Base-by-base conservation (phyloP, 2,113 vertebrate genomes). In the Solea senegalensis region DNA sequence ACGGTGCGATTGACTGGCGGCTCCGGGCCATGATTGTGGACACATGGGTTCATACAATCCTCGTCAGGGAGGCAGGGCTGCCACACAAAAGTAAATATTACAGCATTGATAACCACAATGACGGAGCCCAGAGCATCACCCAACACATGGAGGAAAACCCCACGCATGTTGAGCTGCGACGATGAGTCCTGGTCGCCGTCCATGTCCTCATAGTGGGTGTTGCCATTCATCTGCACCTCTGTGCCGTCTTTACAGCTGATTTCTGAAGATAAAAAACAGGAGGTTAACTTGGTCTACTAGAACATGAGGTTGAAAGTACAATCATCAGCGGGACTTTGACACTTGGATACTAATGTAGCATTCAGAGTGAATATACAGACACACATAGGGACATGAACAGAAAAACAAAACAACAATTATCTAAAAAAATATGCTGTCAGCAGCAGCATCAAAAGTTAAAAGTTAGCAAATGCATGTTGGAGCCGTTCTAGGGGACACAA, bases 111-210 rank as follows among this genome's bases (percentile, higher is more conserved):
- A 43, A 99, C 97, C 60, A 99, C 98, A 34, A 99, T 99, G 81
- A 99, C 97, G 0, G 98, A 99, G 88, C 98, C 98, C 80, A 99
- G 90, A 28, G 98, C 98, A 50, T 99, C 98, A 15, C 98, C 98
- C 65, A 99, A 91, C 70, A 99, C 98, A 26, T 99, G 98, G 69
- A 99, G 94, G 88, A 99, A 99, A 79, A 99, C 98, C 26, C 98
- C 98, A 6, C 96, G 96, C 98, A 99, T 99, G 94, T 99, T 99
- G 72, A 99, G 96, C 76, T 98, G 95, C 0, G 93, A 94, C 0
- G 94, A 90, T 0, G 93, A 79, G 7, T 91, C 84, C 5, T 95
- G 92, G 21, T 91, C 88, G 0, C 53, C 65, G 4, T 96, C 96
- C 55, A 87, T 46, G 61, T 95, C 95, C 15, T 94, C 94, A 0